Percentiles rank a stretch among this genome's conserved stretches.
Conservation (phyloP, 2,888 invertebrate species). For the Pseudolycoriella hygida region DNA sequence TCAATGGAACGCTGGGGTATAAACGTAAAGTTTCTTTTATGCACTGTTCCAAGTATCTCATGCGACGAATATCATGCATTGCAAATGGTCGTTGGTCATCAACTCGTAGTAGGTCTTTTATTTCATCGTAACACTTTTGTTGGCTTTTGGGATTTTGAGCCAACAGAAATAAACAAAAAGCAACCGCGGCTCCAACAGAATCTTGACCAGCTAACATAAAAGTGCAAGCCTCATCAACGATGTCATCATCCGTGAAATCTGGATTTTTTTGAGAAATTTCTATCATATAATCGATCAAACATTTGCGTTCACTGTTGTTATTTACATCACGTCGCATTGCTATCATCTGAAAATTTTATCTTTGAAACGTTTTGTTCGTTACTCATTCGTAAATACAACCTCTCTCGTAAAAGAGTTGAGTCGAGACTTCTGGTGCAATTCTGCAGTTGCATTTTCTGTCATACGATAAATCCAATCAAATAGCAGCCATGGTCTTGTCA, state of each 20-base stretch:
- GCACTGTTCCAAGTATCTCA: slow-evolving; percentile 49
- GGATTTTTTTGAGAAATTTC: slow-evolving; percentile 32
- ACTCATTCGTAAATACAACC: too few species aligned
- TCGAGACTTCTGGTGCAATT: slow-evolving; percentile 32
- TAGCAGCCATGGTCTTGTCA: slow-evolving; percentile 37
- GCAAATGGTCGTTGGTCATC: slow-evolving; percentile 29
- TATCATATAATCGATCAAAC: slow-evolving; percentile 35
- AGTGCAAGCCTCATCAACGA: slow-evolving; percentile 40
- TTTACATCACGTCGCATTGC: slow-evolving; percentile 19
- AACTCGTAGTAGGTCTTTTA: slow-evolving; percentile 27
- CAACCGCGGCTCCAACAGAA: slow-evolving; percentile 37
- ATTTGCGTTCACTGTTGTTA: slow-evolving; percentile 19
- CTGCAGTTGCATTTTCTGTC: slow-evolving; percentile 32
- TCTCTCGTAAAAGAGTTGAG: slow-evolving; percentile 31
- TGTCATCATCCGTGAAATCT: slow-evolving; percentile 36
- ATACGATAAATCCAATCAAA: slow-evolving; percentile 35
- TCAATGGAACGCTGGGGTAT: slow-evolving; percentile 28
- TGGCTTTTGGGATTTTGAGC: slow-evolving; percentile 35
- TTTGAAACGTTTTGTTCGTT: not conserved
- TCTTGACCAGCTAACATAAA: slow-evolving; percentile 48
- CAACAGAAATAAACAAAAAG: slow-evolving; percentile 36
- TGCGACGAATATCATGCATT: slow-evolving; percentile 37
- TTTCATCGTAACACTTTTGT: slow-evolving; percentile 30
- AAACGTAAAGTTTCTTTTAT: slow-evolving; percentile 46
- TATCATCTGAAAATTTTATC: slow-evolving; percentile 18